These are phyloP conservation scores for Saccopteryx leptura DNA, from an alignment of 2,113 vertebrate species.

Conservation along the genomic window DNA sequence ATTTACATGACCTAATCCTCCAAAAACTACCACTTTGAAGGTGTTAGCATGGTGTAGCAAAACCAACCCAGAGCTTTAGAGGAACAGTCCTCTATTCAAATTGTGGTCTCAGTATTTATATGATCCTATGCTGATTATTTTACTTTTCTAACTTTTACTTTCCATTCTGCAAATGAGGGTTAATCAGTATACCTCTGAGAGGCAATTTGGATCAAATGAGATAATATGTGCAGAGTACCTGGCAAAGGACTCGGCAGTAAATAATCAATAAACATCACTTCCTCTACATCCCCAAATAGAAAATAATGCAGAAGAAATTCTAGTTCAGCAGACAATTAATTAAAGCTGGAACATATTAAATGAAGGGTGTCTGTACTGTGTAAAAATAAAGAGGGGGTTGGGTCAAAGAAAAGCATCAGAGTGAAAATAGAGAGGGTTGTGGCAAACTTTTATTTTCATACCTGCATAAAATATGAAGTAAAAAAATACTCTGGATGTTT, in stretches of 20 bases:
- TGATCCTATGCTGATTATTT: neutral
- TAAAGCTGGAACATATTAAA: conserved; percentile 13
- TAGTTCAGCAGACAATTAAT: neutral
- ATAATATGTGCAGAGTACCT: neutral
- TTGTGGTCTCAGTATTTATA: neutral
- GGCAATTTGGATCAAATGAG: neutral
- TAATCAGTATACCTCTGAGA: neutral
- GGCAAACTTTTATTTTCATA: neutral
- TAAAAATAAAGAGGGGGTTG: neutral
- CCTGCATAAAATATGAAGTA: neutral
- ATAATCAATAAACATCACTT: neutral
- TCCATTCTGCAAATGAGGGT: neutral
- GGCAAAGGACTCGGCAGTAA: neutral
- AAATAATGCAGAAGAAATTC: conserved; percentile 21
- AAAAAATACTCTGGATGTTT: neutral
- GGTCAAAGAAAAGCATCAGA: neutral
- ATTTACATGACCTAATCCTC: neutral
- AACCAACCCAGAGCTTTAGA: neutral
- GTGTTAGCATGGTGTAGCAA: neutral
- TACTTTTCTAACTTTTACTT: neutral
- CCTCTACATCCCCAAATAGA: neutral
- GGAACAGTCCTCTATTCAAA: neutral
- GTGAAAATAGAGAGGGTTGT: neutral
- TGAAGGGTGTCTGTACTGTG: neutral
- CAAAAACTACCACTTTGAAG: neutral